These are phyloP conservation scores for Cheirogaleus medius DNA, from an alignment of 2,113 vertebrate genomes.

Conservation along the genomic window DNA sequence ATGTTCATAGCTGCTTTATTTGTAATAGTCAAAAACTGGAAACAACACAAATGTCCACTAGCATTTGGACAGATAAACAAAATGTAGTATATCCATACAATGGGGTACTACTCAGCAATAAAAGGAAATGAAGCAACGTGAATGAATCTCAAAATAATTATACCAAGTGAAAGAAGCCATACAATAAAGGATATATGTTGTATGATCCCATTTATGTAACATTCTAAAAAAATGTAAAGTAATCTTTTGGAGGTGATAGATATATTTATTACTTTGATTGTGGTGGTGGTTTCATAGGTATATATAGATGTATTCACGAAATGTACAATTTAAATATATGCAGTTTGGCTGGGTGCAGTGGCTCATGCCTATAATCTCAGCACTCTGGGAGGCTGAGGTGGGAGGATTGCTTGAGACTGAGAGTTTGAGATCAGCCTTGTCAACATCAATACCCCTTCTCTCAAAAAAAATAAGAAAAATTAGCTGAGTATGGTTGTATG, in stretches of 20 bases:
- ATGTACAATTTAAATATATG: not conserved
- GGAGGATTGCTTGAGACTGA: no score
- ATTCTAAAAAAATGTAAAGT: not conserved
- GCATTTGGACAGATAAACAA: slow-evolving; percentile 34
- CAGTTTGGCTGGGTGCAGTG: no score
- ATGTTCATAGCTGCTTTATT: slow-evolving; percentile 42
- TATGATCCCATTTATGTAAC: slow-evolving; percentile 15
- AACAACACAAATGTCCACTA: not conserved
- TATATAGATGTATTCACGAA: not conserved
- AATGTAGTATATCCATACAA: not conserved
- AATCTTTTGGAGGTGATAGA: not conserved
- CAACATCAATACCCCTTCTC: no score
- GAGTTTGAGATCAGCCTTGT: no score
- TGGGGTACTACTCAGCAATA: not conserved
- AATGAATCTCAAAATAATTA: slow-evolving; percentile 37
- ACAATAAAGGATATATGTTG: not conserved
- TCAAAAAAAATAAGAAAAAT: no score
- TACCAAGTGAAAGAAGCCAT: not conserved
- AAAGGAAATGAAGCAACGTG: not conserved
- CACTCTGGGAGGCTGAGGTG: no score
- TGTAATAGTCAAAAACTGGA: not conserved
- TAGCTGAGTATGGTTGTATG: no score
- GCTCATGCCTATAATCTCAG: no score
- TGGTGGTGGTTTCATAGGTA: not conserved
- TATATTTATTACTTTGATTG: not conserved